These are phyloP conservation scores for Cephalopachus bancanus DNA, from an alignment of 2,797 vertebrate genomes.

Conservation along the genomic window DNA sequence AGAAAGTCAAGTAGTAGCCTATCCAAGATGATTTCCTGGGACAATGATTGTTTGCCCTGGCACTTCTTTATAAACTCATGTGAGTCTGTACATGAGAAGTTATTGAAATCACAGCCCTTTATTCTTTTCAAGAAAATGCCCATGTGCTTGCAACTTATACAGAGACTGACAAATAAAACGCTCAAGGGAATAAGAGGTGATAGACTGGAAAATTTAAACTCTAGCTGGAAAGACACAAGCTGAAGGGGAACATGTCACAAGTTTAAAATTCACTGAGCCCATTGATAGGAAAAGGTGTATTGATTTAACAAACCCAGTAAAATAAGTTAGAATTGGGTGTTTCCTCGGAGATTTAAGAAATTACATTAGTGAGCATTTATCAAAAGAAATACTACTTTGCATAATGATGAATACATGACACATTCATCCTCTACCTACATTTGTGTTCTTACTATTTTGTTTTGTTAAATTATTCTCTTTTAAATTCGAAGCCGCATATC, in stretches of 20 bases:
- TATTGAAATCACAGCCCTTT: background rate
- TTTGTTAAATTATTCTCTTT: background rate
- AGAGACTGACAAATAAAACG: conserved; percentile 57
- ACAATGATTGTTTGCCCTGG: background rate
- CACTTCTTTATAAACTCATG: background rate
- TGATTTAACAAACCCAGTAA: background rate
- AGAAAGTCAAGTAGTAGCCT: background rate
- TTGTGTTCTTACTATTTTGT: conserved; percentile 37
- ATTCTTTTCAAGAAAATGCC: conserved; percentile 24
- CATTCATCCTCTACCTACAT: background rate
- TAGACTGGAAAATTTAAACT: conserved; percentile 75
- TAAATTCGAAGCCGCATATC: background rate
- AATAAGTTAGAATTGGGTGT: background rate
- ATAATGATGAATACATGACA: background rate
- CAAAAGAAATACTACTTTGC: conserved; percentile 41
- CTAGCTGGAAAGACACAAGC: conserved; percentile 51
- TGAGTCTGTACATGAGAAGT: background rate
- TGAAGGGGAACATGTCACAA: conserved; percentile 35
- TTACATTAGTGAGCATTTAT: background rate
- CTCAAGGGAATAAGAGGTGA: conserved; percentile 61
- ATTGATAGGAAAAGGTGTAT: background rate
- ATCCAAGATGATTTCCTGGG: background rate
- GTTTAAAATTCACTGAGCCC: conserved; percentile 47
- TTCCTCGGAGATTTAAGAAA: conserved; percentile 12
- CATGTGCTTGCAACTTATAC: background rate